Base-by-base conservation (phyloP, 1,140 invertebrate genomes). In the Pinna nobilis region DNA sequence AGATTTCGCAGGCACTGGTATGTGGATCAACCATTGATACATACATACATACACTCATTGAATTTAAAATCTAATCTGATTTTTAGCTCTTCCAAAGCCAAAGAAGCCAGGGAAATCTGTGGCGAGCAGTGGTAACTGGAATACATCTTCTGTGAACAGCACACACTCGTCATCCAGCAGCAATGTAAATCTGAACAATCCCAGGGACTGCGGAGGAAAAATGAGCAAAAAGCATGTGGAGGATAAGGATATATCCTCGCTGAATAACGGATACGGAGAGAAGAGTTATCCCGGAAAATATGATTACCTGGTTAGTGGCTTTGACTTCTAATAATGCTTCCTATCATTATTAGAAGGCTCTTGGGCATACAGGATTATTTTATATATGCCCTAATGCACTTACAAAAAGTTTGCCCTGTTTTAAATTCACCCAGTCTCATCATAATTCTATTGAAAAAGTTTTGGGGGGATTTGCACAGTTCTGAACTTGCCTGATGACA, bases 91-190 rank as follows among this genome's bases (percentile, higher is more conserved):
- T 2, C 63, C 63, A 51, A 32, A 28, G 28, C 63, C 63, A 23
- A n/a, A 33, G 28, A 44, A 23, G 15, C 39, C 39, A 18, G 39
- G 37, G 28, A 25, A 15, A 25, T 23, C 59, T 28, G 44, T 41
- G 20, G 39, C 9, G 1, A 63, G 59, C 37, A 41, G n/a, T 63
- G 59, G 59, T 6, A 33, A 20, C 3, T 49, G 20, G n/a, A 66
- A 35, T 35, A 66, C 63, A 11, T 66, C 63, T 20, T 66, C 63
- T n/a, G 51, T 51, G 47, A 66, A 66, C 18, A 35, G n/a, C 51
- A 51, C 63, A 25, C 20, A 30, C 1, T 50, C 49, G 6, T 50
- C 47, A 18, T 50, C 47, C n/a, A 32, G 51, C 25, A 39, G 39
- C 5, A 51, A 66, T 32, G 44, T 50, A 6, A 66, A 66, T 32